Conservation (phyloP, 2,888 invertebrate species). For the Sminthurinus aureus region DNA sequence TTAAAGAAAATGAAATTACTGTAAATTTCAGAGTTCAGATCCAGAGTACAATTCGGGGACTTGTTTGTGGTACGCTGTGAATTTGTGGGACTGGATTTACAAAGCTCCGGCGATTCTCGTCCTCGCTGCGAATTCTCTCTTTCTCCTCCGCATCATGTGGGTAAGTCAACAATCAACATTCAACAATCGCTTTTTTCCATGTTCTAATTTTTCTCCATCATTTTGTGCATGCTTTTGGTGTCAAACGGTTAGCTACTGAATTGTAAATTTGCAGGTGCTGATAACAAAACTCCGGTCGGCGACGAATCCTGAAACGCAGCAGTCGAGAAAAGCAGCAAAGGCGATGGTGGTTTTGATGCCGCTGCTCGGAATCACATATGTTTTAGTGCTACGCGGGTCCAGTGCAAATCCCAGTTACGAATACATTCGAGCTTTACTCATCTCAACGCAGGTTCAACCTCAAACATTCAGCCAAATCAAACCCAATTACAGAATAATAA, state of each 20-base stretch:
- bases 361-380: constrained; percentile 89
- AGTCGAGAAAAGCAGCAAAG: constrained; percentile 89
- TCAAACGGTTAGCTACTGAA: constrained; percentile 13
- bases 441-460: constrained; percentile 89
- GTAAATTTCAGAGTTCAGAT: neutral
- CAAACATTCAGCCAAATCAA: too few species aligned
- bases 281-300: constrained; percentile 92
- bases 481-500: too few species aligned
- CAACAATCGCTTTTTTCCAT: neutral
- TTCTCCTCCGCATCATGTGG: constrained; percentile 87
- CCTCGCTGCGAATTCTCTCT: constrained; percentile 81
- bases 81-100: constrained; percentile 82
- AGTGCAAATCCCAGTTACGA: constrained; percentile 77
- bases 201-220: neutral
- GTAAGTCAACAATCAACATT: constrained; percentile 64
- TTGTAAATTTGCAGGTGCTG: constrained; percentile 72
- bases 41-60: constrained; percentile 7
- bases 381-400: constrained; percentile 84
- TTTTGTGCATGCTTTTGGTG: neutral
- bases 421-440: constrained; percentile 79
- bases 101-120: constrained; percentile 84
- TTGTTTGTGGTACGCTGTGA: constrained; percentile 47
- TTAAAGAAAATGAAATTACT: constrained; percentile 18
- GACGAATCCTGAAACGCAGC: constrained; percentile 87
- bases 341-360: constrained; percentile 91